phyloP scores from a whole-genome alignment of 2,113 vertebrate species.

The Danionella cerebrum region DNA sequence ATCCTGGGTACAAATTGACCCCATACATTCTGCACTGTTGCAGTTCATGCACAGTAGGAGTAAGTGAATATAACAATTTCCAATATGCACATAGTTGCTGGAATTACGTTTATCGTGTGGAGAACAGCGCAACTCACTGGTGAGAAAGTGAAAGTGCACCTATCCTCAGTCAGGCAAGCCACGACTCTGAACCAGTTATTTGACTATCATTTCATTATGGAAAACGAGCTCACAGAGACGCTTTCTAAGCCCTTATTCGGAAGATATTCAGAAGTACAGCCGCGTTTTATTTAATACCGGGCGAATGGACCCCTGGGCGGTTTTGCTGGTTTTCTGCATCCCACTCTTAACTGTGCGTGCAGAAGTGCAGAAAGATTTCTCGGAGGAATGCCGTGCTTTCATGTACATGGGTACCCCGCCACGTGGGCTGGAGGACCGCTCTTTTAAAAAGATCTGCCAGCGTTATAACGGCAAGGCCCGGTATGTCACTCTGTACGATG shows the following conservation, averaged over 20 bases:
- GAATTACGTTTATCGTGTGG: too few species aligned
- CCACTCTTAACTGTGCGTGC: background rate
- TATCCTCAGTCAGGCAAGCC: background rate
- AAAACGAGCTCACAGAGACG: background rate
- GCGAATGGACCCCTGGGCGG: background rate
- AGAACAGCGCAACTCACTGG: background rate
- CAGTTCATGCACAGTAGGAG: too few species aligned
- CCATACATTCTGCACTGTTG: too few species aligned
- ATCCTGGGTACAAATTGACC: too few species aligned
- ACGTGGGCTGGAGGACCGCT: constrained; percentile 42
- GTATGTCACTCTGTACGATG: constrained; percentile 57
- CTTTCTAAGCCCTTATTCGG: background rate
- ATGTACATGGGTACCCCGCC: constrained; percentile 53
- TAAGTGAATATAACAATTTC: too few species aligned
- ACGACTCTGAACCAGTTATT: background rate
- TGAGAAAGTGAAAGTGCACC: background rate
- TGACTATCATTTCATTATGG: background rate
- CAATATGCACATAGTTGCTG: too few species aligned
- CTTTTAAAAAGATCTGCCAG: constrained; percentile 57
- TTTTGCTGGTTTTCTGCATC: background rate
- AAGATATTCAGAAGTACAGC: background rate
- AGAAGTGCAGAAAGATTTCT: constrained; percentile 49
- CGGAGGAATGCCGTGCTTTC: constrained; percentile 54
- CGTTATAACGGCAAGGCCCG: constrained; percentile 53
- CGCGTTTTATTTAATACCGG: background rate